phyloP scores from a whole-genome alignment of 2,888 invertebrate genomes.

The Tipula lateralis region DNA sequence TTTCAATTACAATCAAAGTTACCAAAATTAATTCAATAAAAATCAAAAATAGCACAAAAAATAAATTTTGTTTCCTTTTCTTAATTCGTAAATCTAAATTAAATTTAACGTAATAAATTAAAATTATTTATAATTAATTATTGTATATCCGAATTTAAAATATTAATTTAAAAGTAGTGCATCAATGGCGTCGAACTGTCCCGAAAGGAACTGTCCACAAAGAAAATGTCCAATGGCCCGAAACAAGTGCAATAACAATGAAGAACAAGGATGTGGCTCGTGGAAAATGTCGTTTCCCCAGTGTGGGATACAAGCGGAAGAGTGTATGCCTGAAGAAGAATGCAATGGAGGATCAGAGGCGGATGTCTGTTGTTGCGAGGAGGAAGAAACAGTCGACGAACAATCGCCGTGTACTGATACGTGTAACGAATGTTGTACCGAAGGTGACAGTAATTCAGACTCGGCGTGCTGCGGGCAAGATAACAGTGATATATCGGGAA shows the following conservation, averaged over 20 bases:
- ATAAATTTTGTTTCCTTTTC: background rate
- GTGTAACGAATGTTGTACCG: background rate
- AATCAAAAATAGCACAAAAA: background rate
- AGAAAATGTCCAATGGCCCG: background rate
- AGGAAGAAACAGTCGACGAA: background rate
- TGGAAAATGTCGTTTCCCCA: background rate
- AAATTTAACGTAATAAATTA: background rate
- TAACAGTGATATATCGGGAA: no score
- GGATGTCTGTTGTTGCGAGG: background rate
- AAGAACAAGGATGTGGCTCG: background rate
- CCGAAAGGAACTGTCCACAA: background rate
- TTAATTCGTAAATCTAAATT: background rate
- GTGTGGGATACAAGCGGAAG: background rate
- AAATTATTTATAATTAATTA: background rate
- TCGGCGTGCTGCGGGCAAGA: background rate
- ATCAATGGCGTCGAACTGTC: background rate
- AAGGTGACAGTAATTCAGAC: background rate
- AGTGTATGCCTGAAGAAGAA: background rate
- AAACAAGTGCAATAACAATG: no score
- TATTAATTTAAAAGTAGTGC: background rate
- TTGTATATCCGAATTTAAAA: background rate
- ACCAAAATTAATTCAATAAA: background rate
- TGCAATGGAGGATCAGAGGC: background rate
- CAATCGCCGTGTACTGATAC: background rate
- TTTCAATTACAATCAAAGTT: background rate